Percentiles rank a stretch among this genome's conserved stretches.
Evolutionary conservation across 1,140 invertebrate species (phyloP).

Genomic region (Oncopodura yosiiana): DNA sequence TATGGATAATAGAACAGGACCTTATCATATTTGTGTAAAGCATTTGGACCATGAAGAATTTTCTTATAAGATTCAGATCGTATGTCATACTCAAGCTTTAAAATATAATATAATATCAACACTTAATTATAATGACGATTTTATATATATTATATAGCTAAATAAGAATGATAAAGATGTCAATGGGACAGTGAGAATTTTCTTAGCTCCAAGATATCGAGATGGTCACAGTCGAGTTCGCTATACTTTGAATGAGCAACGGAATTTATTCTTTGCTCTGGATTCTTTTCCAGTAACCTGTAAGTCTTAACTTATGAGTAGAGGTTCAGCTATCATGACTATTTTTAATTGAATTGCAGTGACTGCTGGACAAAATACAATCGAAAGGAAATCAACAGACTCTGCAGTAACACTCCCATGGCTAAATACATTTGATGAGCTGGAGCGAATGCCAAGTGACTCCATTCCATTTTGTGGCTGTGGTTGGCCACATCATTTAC

Average conservation of each 20-base stretch:
- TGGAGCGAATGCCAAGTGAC: not conserved
- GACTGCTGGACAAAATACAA: constrained; percentile 46
- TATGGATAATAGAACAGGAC: no score
- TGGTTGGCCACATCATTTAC: constrained; percentile 77
- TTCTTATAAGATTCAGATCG: constrained; percentile 10
- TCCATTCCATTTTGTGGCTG: constrained; percentile 54
- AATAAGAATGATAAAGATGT: not conserved
- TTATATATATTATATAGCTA: not conserved
- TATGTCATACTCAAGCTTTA: no score
- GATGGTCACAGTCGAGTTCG: not conserved
- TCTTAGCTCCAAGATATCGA: constrained; percentile 9
- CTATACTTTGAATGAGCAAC: constrained; percentile 3
- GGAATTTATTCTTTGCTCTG: constrained; percentile 5
- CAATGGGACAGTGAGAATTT: constrained; percentile 7
- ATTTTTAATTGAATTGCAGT: no score
- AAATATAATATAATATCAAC: no score
- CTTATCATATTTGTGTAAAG: constrained; percentile 10
- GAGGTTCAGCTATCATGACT: no score
- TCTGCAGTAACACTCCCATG: constrained; percentile 57
- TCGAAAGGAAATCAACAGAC: constrained; percentile 46
- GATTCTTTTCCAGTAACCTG: not conserved
- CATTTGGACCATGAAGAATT: constrained; percentile 22
- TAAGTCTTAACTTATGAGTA: no score
- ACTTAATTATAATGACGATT: no score
- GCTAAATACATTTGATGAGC: constrained; percentile 47